Percentiles rank a stretch among this genome's conserved stretches.
Evolutionary conservation across 2,113 vertebrate species (phyloP).

Genomic region (Pitta sordida): DNA sequence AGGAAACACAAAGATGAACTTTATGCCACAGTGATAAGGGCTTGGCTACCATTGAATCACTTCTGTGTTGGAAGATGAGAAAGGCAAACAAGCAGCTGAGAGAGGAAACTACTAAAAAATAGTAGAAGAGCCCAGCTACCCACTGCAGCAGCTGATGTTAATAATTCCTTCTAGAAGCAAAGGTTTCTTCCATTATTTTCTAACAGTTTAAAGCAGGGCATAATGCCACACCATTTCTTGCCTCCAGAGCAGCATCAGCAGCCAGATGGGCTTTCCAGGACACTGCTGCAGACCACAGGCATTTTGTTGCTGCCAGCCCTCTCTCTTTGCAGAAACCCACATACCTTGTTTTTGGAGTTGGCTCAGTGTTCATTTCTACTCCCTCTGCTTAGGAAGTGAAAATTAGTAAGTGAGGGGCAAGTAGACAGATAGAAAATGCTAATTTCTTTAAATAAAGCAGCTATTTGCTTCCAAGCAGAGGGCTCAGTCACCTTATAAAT

Average conservation of each 20-base stretch:
- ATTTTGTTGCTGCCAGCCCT: neutral
- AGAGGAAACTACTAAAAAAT: neutral
- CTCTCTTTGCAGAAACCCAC: neutral
- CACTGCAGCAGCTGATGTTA: neutral
- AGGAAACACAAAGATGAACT: neutral
- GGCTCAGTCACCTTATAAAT: neutral
- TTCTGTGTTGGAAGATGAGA: neutral
- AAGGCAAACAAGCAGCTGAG: neutral
- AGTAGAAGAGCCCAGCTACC: neutral
- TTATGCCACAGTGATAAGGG: neutral
- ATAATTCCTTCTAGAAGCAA: neutral
- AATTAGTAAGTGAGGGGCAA: neutral
- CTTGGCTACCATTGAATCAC: neutral
- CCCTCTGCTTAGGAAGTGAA: neutral
- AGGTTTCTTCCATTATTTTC: neutral
- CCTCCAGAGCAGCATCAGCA: neutral
- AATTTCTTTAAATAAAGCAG: neutral
- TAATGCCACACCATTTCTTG: neutral
- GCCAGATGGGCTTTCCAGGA: neutral
- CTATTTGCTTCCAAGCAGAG: neutral
- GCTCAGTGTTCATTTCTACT: neutral
- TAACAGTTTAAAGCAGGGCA: neutral
- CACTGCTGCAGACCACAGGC: neutral
- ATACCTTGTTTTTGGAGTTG: neutral
- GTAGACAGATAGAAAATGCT: neutral